A percentile compares a stretch with the other conserved stretches of the same genome.
Conservation (phyloP, 2,888 invertebrate genomes). For the Xylocampa areola region DNA sequence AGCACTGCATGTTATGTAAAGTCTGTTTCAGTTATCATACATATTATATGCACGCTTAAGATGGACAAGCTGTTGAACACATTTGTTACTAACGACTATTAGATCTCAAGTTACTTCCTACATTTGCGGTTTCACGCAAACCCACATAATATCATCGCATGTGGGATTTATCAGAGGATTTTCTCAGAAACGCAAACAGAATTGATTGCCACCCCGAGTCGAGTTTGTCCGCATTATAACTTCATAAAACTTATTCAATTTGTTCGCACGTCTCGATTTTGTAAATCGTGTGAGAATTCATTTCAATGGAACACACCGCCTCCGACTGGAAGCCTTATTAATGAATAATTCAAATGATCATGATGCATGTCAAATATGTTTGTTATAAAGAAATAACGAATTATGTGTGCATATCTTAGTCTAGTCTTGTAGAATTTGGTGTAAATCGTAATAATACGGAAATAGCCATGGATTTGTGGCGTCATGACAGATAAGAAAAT, state of each 20-base stretch:
- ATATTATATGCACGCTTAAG: constrained; percentile 25
- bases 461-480: constrained; percentile 22
- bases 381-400: constrained; percentile 16
- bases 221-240: constrained; percentile 24
- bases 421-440: constrained; percentile 5
- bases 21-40: constrained; percentile 13
- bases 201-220: constrained; percentile 26
- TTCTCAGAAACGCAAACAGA: constrained; percentile 42
- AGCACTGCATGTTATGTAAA: constrained; percentile 26
- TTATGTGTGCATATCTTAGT: constrained; percentile 7
- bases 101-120: constrained; percentile 71
- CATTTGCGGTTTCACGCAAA: constrained; percentile 70
- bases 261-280: constrained; percentile 16
- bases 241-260: constrained; percentile 35
- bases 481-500: constrained; percentile 21
- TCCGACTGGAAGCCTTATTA: constrained; percentile 24
- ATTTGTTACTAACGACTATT: constrained; percentile 60
- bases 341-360: constrained; percentile 41
- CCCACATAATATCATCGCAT: constrained; percentile 52
- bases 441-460: constrained; percentile 20
- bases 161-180: constrained; percentile 52
- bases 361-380: constrained; percentile 35
- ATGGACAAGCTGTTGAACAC: constrained; percentile 41
- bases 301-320: constrained; percentile 29
- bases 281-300: constrained; percentile 47